phyloP scores from a whole-genome alignment of 2,113 vertebrate genomes.

The Triplophysa rosa region DNA sequence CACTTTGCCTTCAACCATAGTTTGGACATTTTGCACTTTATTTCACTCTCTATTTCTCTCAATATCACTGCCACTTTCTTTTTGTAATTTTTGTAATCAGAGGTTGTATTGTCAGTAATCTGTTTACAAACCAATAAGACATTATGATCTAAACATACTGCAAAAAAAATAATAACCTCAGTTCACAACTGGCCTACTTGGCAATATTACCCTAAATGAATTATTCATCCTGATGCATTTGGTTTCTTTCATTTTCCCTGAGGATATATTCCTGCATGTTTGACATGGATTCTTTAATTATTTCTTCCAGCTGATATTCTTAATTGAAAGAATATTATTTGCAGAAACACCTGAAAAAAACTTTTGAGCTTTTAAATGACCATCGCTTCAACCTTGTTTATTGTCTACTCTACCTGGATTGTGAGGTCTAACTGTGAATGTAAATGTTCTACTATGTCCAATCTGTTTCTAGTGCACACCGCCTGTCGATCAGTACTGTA shows the following conservation, averaged over 20 bases:
- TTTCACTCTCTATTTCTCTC: too few species aligned
- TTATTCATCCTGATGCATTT: not conserved
- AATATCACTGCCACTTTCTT: not conserved
- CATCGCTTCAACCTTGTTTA: not conserved
- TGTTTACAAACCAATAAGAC: not conserved
- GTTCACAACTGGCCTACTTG: not conserved
- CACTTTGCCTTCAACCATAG: not conserved
- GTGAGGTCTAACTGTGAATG: not conserved
- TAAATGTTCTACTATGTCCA: not conserved
- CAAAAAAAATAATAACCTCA: not conserved
- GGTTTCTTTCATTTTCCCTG: not conserved
- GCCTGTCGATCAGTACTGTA: not conserved
- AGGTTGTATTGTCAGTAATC: not conserved
- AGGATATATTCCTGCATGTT: constrained; percentile 2
- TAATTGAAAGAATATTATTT: not conserved
- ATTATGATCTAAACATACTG: not conserved
- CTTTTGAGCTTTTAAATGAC: too few species aligned
- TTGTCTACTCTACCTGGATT: not conserved
- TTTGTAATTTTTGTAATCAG: not conserved
- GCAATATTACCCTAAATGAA: constrained; percentile 1
- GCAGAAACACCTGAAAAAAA: not conserved
- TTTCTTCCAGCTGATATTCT: not conserved
- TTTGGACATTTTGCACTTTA: not conserved
- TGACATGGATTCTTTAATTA: not conserved
- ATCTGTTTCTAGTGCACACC: not conserved